Conservation (phyloP, 2,888 invertebrate genomes). For the Linnaemya tessellans region DNA sequence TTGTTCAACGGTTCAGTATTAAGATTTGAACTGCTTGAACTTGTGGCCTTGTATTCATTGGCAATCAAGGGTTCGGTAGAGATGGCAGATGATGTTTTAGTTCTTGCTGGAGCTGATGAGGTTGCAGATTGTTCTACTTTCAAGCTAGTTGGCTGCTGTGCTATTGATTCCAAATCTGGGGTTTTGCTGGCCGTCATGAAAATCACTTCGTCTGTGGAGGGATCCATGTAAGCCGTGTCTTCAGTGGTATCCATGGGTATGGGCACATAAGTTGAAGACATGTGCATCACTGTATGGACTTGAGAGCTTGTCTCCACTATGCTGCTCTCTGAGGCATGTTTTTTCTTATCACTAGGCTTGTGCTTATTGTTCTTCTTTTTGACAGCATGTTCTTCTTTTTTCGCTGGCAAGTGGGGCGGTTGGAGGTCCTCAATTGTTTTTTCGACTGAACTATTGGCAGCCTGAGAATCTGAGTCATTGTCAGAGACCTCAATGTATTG, state of each 20-base stretch:
- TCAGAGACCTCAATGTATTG: slow-evolving; percentile 81
- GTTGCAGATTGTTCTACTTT: slow-evolving; percentile 1
- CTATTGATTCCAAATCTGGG: slow-evolving; percentile 76
- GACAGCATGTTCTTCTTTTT: slow-evolving; percentile 79
- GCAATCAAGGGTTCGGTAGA: slow-evolving; percentile 46
- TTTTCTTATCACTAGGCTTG: slow-evolving; percentile 75
- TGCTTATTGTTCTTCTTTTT: slow-evolving; percentile 80
- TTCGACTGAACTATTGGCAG: slow-evolving; percentile 71
- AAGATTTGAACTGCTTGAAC: slow-evolving; percentile 73
- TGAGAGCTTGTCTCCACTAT: slow-evolving; percentile 80
- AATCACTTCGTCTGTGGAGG: slow-evolving; percentile 81
- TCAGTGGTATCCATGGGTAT: slow-evolving; percentile 78
- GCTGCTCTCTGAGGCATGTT: slow-evolving; percentile 76
- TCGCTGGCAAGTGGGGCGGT: slow-evolving; percentile 72
- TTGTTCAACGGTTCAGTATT: slow-evolving; percentile 47
- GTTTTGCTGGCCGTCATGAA: slow-evolving; percentile 81
- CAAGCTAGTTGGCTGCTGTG: slow-evolving; percentile 20
- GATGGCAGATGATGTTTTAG: slow-evolving; percentile 48
- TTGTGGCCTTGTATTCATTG: slow-evolving; percentile 37
- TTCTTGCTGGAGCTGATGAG: background rate
- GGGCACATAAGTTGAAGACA: slow-evolving; percentile 78
- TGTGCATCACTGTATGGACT: slow-evolving; percentile 77
- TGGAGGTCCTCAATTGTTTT: slow-evolving; percentile 75
- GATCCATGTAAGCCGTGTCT: slow-evolving; percentile 75
- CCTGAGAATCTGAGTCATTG: slow-evolving; percentile 75